A percentile compares a stretch with the other conserved stretches of the same genome.
phyloP scores from a whole-genome alignment of 1,140 invertebrate species.

The Caenorhabditis brenneri region DNA sequence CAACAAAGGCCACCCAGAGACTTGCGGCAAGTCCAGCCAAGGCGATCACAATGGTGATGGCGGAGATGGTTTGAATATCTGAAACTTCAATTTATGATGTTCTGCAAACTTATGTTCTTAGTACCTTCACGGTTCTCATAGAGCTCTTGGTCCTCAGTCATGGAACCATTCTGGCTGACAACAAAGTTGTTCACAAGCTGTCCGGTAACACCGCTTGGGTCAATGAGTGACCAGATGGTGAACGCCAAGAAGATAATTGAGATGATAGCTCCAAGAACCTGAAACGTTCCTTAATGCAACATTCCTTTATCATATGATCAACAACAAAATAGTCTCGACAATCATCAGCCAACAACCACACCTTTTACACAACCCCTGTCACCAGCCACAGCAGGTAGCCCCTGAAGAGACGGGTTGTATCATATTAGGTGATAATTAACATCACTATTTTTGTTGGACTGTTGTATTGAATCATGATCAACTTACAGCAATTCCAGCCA shows the following conservation, averaged over 20 bases:
- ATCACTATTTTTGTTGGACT: background rate
- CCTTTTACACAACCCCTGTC: constrained; percentile 10
- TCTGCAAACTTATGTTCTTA: background rate
- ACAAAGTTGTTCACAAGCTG: constrained; percentile 43
- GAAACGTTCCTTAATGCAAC: background rate
- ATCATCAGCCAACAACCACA: background rate
- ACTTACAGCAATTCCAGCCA: constrained; percentile 37
- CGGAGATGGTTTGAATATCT: constrained; percentile 43
- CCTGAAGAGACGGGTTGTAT: background rate
- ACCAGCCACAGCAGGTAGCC: constrained; percentile 22
- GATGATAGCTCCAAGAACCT: constrained; percentile 20
- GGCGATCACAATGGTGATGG: background rate
- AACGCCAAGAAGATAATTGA: constrained; percentile 33
- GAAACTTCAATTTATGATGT: background rate
- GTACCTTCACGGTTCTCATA: constrained; percentile 26
- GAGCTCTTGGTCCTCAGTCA: constrained; percentile 32
- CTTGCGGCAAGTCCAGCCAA: constrained; percentile 26
- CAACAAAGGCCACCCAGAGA: constrained; percentile 41
- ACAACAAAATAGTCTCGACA: background rate
- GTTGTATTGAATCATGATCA: background rate
- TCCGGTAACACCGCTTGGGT: constrained; percentile 12
- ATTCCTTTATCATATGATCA: constrained; percentile 29
- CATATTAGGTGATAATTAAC: constrained; percentile 29
- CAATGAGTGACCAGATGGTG: constrained; percentile 45
- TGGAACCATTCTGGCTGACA: constrained; percentile 8